phyloP scores from a whole-genome alignment of 2,113 vertebrate genomes.

The Istiophorus platypterus region DNA sequence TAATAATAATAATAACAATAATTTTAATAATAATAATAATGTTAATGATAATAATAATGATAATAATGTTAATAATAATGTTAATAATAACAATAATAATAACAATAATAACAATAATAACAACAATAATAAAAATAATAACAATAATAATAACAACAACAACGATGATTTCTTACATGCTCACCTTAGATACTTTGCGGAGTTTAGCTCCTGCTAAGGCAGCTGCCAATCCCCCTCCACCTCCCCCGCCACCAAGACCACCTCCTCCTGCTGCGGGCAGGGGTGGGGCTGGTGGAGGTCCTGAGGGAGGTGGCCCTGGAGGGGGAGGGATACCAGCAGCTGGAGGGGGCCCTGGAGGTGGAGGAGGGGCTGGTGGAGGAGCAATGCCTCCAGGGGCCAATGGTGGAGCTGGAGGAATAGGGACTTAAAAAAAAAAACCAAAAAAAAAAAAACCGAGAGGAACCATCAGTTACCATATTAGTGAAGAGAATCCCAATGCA shows the following conservation, averaged over 20 bases:
- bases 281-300: slow-evolving; percentile 84
- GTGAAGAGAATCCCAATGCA: neutral
- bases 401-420: slow-evolving; percentile 72
- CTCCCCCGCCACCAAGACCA: slow-evolving; percentile 69
- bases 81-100: too few species aligned
- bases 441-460: slow-evolving; percentile 9
- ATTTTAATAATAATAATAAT: neutral
- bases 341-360: slow-evolving; percentile 82
- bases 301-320: slow-evolving; percentile 82
- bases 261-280: slow-evolving; percentile 81
- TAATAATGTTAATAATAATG: neutral
- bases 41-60: too few species aligned
- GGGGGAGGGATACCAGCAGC: slow-evolving; percentile 75
- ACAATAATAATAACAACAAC: neutral
- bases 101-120: too few species aligned
- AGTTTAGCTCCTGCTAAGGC: slow-evolving; percentile 92
- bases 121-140: too few species aligned
- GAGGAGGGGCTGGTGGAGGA: slow-evolving; percentile 79
- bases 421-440: slow-evolving; percentile 31
- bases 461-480: neutral
- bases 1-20: neutral
- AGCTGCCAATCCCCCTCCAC: slow-evolving; percentile 84
- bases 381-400: slow-evolving; percentile 59
- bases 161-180: too few species aligned
- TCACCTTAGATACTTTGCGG: slow-evolving; percentile 90